phyloP scores from a whole-genome alignment of 2,888 invertebrate species.

The Caprella mutica region DNA sequence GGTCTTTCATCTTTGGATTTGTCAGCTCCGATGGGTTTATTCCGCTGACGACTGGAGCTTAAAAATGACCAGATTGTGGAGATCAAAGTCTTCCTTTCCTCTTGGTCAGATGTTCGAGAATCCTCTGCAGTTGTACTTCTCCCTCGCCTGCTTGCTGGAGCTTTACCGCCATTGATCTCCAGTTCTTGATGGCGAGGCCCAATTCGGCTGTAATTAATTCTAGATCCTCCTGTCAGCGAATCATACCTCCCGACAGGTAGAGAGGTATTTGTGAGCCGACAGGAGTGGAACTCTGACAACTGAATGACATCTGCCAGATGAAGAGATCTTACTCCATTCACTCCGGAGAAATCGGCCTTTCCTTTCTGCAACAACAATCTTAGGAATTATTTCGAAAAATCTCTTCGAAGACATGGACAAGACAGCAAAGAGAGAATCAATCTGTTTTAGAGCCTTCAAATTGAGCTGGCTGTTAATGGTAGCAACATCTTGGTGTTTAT shows the following conservation, averaged over 20 bases:
- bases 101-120: not conserved
- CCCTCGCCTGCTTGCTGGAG: not conserved
- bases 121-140: not conserved
- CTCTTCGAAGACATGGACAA: too few species aligned
- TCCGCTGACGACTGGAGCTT: too few species aligned
- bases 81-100: not conserved
- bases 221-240: too few species aligned
- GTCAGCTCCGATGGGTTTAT: too few species aligned
- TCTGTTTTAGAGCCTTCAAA: too few species aligned
- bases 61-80: not conserved
- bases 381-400: too few species aligned
- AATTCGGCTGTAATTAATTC: conserved; percentile 1
- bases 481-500: too few species aligned
- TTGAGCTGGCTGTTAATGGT: too few species aligned
- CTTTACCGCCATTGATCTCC: not conserved
- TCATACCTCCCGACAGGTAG: conserved; percentile 1
- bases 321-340: conserved; percentile 70
- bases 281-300: conserved; percentile 57
- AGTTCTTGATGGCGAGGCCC: not conserved
- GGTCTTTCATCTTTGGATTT: too few species aligned
- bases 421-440: too few species aligned
- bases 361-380: conserved; percentile 56
- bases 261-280: conserved; percentile 4
- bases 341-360: conserved; percentile 67
- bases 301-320: conserved; percentile 74